phyloP scores from a whole-genome alignment of 2,888 invertebrate genomes.

The Tholera decimalis region DNA sequence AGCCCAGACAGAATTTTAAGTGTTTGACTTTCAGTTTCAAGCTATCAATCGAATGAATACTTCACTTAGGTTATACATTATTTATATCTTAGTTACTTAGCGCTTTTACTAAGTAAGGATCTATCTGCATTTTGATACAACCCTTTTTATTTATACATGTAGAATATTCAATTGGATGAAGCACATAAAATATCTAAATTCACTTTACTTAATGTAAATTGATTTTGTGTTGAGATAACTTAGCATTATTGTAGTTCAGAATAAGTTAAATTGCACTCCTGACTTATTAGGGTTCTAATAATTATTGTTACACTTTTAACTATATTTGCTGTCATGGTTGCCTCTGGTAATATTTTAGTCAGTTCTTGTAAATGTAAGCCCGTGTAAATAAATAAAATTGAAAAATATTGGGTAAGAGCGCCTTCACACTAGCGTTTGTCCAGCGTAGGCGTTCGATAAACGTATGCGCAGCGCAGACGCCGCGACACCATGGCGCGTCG shows the following conservation, averaged over 20 bases:
- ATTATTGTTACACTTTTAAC: too few species aligned
- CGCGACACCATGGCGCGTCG: too few species aligned
- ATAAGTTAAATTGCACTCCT: not conserved
- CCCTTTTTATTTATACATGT: slow-evolving; percentile 30
- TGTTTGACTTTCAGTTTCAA: slow-evolving; percentile 57
- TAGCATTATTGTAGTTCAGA: not conserved
- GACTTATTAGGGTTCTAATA: not conserved
- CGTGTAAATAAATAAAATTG: too few species aligned
- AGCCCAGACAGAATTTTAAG: slow-evolving; percentile 59
- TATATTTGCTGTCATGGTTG: too few species aligned
- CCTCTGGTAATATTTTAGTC: too few species aligned
- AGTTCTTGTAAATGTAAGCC: too few species aligned
- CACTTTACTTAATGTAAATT: slow-evolving; percentile 14
- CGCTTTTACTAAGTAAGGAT: slow-evolving; percentile 32
- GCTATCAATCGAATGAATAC: slow-evolving; percentile 51
- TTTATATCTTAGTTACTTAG: slow-evolving; percentile 49
- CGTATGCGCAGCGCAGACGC: too few species aligned
- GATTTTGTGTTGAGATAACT: not conserved
- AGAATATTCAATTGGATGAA: slow-evolving; percentile 12
- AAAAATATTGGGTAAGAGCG: too few species aligned
- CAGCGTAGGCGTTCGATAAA: too few species aligned
- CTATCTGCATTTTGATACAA: slow-evolving; percentile 35
- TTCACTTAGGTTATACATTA: slow-evolving; percentile 48
- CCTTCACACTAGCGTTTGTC: too few species aligned
- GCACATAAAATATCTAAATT: not conserved